Evolutionary conservation across 2,113 vertebrate species (phyloP), one percentile per base, ranked within the genome.

Genomic region (Callaeas wilsoni): DNA sequence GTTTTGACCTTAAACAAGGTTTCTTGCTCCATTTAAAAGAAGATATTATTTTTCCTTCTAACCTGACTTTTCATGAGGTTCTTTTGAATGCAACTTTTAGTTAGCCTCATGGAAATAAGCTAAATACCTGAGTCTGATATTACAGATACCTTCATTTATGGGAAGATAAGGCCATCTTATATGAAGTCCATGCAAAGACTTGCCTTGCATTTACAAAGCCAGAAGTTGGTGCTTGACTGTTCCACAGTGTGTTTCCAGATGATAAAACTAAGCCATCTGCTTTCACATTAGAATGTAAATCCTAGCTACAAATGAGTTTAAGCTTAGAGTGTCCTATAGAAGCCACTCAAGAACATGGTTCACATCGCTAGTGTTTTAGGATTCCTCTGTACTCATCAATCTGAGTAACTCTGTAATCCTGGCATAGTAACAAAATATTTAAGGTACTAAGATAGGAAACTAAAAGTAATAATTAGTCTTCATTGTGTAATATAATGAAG

Each of bases 281-380:
- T 89, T 94, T 92, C 70, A 85, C 49, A 63, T 88, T 93, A 94
- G 83, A 95, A 96, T 92, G 75, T 75, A 90, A 95, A 96, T 77
- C 84, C 35, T 39, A 53, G 41, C n/a, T 90, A 82, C 77, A 89
- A 96, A 90, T 89, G 23, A 87, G 63, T 81, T 81, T 92, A 93
- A n/a, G n/a, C 86, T 87, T 89, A 94, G 64, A 86, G 39, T 6
- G 1, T 87, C 65, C 44, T 90, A 37, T 14, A 76, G 86, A 94
- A 95, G 42, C 17, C 52, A 76, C 37, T 92, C 59, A 84, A 87
- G 60, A 93, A n/a, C 42, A 65, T 37, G 35, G 63, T 90, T 92
- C 82, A 62, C 46, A 75, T 50, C 83, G 47, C 35, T 63, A 42
- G 52, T 80, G 55, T 85, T 95, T 90, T 78, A 90, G 64, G 46